Percentiles rank a stretch among this genome's conserved stretches.
Conservation (phyloP, 2,113 vertebrate genomes). For the Rhineura floridana region DNA sequence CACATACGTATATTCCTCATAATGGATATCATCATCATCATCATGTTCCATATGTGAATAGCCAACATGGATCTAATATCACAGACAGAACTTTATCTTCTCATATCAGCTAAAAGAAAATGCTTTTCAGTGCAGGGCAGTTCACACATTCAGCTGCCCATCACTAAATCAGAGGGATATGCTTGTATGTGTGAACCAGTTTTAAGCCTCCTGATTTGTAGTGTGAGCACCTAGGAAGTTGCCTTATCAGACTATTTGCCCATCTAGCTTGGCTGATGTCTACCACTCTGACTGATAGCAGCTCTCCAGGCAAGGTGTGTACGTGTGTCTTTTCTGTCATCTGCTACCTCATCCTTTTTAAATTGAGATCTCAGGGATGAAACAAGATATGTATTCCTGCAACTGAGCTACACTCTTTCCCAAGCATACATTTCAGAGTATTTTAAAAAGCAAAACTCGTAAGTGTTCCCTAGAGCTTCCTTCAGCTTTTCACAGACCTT, state of each 20-base stretch:
- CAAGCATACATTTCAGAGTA: neutral
- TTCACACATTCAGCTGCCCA: no score
- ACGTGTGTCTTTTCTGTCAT: neutral
- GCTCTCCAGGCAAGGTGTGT: neutral
- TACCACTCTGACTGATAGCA: neutral
- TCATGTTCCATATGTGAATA: no score
- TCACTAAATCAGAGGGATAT: no score
- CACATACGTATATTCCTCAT: neutral
- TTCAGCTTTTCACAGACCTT: constrained; percentile 68
- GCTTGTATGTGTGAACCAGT: neutral
- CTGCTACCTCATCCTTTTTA: neutral
- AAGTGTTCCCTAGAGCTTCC: neutral
- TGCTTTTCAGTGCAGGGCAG: no score
- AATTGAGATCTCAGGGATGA: neutral
- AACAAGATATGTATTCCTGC: neutral
- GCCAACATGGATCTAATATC: no score
- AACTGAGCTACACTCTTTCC: neutral
- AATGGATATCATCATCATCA: no score
- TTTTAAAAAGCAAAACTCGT: neutral
- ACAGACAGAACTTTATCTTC: no score
- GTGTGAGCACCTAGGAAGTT: neutral
- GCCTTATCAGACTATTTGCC: neutral
- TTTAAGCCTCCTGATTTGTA: neutral
- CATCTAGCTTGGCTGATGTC: neutral
- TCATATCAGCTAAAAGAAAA: neutral